Percentiles rank a stretch among this genome's conserved stretches.
Evolutionary conservation across 1,140 invertebrate genomes (phyloP).

Genomic region (Drosophila quadrilineata): DNA sequence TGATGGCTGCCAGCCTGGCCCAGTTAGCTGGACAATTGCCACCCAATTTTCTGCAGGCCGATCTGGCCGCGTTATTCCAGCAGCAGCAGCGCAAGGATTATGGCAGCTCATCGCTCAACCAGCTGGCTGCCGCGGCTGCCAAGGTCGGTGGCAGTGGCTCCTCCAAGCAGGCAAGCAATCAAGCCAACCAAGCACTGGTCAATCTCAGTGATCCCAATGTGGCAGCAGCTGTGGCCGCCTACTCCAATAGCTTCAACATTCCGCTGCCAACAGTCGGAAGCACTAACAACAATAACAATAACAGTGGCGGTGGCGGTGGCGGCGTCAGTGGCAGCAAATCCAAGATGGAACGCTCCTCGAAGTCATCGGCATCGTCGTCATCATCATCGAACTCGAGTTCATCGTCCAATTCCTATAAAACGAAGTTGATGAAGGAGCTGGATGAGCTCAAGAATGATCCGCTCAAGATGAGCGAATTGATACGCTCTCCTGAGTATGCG

Average conservation of each 20-base stretch:
- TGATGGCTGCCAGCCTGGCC: slow-evolving; percentile 77
- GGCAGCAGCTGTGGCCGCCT: slow-evolving; percentile 70
- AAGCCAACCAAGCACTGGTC: slow-evolving; percentile 21
- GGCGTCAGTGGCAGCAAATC: slow-evolving; percentile 47
- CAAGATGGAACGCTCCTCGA: slow-evolving; percentile 61
- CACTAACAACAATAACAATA: slow-evolving; percentile 16
- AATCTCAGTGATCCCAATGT: slow-evolving; percentile 69
- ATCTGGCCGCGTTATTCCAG: slow-evolving; percentile 68
- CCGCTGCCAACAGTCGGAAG: slow-evolving; percentile 42
- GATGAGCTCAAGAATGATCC: slow-evolving; percentile 80
- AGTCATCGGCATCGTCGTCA: slow-evolving; percentile 66
- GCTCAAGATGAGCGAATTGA: slow-evolving; percentile 77
- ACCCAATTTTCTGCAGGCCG: slow-evolving; percentile 69
- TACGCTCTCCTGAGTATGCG: slow-evolving; percentile 78
- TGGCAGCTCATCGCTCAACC: slow-evolving; percentile 72
- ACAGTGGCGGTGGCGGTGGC: slow-evolving; percentile 14
- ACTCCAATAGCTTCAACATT: slow-evolving; percentile 74
- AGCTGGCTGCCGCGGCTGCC: slow-evolving; percentile 71
- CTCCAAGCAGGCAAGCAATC: slow-evolving; percentile 48
- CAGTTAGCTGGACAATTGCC: slow-evolving; percentile 71
- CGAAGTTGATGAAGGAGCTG: slow-evolving; percentile 79
- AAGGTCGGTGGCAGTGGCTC: slow-evolving; percentile 73
- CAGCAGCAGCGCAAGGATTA: slow-evolving; percentile 73
- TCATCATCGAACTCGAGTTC: slow-evolving; percentile 65
- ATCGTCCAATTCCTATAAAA: slow-evolving; percentile 76